Conservation (phyloP, 2,797 vertebrate genomes). For the Karalla daura region DNA sequence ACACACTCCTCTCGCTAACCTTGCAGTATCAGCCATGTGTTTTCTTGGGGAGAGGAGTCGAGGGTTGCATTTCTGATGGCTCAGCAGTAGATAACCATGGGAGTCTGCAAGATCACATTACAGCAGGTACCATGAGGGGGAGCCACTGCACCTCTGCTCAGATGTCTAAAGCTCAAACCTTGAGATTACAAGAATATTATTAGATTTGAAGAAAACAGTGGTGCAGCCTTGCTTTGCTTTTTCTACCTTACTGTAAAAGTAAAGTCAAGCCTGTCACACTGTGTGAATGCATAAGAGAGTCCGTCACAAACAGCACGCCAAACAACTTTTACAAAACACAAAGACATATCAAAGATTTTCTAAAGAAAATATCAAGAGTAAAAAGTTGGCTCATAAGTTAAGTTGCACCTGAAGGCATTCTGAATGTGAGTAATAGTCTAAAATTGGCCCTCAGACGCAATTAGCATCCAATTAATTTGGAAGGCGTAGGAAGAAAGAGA, state of each 20-base stretch:
- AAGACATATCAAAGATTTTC: slow-evolving; percentile 1
- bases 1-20: slow-evolving; percentile 30
- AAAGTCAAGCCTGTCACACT: background rate
- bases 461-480: slow-evolving; percentile 70
- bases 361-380: background rate
- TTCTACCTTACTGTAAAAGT: background rate
- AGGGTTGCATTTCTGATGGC: slow-evolving; percentile 48
- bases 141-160: slow-evolving; percentile 42
- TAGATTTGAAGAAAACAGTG: background rate
- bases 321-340: background rate
- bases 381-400: slow-evolving; percentile 8
- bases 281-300: background rate
- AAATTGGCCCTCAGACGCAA: slow-evolving; percentile 63
- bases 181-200: background rate
- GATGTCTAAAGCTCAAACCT: slow-evolving; percentile 35
- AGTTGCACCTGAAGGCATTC: slow-evolving; percentile 11
- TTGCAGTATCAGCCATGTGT: slow-evolving; percentile 63
- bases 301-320: background rate
- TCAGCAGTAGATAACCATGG: slow-evolving; percentile 43
- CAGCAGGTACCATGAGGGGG: slow-evolving; percentile 42
- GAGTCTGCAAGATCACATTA: slow-evolving; percentile 32
- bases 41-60: slow-evolving; percentile 33
- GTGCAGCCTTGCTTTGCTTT: background rate
- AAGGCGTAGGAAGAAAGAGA: slow-evolving; percentile 48
- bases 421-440: slow-evolving; percentile 41